Conservation (phyloP, 2,113 vertebrate species). For the Anarhynchus alexandrinus region DNA sequence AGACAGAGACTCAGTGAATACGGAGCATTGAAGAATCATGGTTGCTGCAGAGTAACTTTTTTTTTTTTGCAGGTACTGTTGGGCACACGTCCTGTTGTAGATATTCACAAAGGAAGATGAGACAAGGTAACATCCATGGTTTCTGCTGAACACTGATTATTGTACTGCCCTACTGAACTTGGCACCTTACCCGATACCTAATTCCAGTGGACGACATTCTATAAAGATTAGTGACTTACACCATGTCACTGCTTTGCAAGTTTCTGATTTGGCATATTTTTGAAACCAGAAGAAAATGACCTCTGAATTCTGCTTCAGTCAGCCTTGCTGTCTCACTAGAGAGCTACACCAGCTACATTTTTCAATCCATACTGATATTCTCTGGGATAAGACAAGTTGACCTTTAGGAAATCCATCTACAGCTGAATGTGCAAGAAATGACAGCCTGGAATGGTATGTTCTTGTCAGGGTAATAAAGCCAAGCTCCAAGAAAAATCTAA, state of each 20-base stretch:
- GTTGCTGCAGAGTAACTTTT: not conserved
- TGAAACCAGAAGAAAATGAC: constrained; percentile 2
- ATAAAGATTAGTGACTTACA: not conserved
- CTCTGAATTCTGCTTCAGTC: constrained; percentile 25
- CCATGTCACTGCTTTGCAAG: not conserved
- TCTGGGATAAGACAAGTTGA: not conserved
- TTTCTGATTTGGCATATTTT: not conserved
- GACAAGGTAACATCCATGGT: not conserved
- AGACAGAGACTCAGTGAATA: not conserved
- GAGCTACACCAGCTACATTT: not conserved
- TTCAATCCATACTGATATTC: not conserved
- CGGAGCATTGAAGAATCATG: not conserved
- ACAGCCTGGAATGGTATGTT: not conserved
- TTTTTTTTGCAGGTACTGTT: not conserved
- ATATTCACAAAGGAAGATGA: not conserved
- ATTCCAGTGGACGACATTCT: not conserved
- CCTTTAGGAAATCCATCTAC: constrained; percentile 26
- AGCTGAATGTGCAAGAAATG: constrained; percentile 15
- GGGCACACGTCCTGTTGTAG: not conserved
- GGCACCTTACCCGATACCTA: not conserved
- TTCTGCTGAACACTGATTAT: not conserved
- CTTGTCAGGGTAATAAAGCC: constrained; percentile 1
- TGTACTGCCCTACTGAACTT: not conserved
- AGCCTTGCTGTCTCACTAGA: not conserved
- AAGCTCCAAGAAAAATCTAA: not conserved